Conservation (phyloP, 2,113 vertebrate species). For the Sceloporus tristichus region DNA sequence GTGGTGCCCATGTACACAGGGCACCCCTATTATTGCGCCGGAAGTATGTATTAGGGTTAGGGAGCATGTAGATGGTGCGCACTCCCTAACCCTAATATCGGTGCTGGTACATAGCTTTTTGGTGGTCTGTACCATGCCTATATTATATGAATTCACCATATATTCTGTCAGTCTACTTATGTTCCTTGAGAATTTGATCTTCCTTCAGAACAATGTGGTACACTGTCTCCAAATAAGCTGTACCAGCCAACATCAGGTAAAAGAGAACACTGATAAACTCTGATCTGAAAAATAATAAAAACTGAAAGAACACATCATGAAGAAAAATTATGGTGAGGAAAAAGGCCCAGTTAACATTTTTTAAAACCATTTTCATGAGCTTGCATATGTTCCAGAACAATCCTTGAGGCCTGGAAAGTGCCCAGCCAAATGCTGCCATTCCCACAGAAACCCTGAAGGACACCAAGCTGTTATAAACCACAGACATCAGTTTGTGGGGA, state of each 20-base stretch:
- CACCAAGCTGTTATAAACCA: not conserved
- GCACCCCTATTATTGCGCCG: no score
- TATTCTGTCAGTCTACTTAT: no score
- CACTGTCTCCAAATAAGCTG: not conserved
- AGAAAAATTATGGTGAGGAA: not conserved
- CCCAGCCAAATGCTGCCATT: conserved; percentile 2
- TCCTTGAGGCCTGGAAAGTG: conserved; percentile 19
- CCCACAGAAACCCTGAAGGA: not conserved
- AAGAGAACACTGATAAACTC: not conserved
- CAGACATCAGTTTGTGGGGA: conserved; percentile 3
- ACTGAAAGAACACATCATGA: not conserved
- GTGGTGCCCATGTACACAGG: no score
- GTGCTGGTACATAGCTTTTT: no score
- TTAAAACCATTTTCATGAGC: conserved; percentile 5
- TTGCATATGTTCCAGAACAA: not conserved
- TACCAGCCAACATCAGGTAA: not conserved
- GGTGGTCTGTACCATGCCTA: no score
- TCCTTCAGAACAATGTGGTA: not conserved
- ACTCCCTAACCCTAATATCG: no score
- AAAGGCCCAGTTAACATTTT: not conserved
- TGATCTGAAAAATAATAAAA: not conserved
- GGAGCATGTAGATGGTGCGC: no score
- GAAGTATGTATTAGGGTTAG: no score
- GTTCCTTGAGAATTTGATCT: not conserved
- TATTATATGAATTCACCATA: no score